phyloP scores from a whole-genome alignment of 64 coral and sea anemone species.

The Dendronephthya gigantea region DNA sequence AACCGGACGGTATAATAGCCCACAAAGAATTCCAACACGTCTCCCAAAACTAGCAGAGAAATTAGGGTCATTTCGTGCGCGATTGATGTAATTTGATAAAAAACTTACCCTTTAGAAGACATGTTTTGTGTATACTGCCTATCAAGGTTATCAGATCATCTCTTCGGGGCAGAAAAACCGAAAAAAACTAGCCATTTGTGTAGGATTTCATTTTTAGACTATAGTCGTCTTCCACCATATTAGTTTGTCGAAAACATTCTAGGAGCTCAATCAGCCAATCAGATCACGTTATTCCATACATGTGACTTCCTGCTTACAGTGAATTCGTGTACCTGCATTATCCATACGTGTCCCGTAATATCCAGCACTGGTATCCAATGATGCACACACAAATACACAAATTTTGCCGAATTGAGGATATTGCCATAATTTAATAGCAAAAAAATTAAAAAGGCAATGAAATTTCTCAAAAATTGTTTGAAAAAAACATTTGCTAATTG shows the following conservation, averaged over 20 bases:
- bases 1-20: neutral
- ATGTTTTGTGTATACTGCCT: neutral
- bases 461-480: too few species aligned
- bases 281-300: neutral
- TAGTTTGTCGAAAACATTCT: slow-evolving; percentile 8
- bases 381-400: too few species aligned
- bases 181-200: neutral
- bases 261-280: neutral
- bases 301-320: neutral
- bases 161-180: neutral
- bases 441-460: too few species aligned
- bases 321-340: neutral
- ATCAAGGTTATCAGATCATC: neutral
- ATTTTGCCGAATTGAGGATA: too few species aligned
- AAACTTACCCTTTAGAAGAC: slow-evolving; percentile 7
- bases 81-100: neutral
- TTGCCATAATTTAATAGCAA: too few species aligned
- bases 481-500: too few species aligned
- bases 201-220: neutral
- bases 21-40: neutral
- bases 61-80: neutral
- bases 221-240: slow-evolving; percentile 14
- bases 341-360: neutral
- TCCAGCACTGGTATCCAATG: neutral
- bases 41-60: neutral